Base-by-base conservation (phyloP, 1,140 invertebrate genomes). In the Drosophila albomicans region DNA sequence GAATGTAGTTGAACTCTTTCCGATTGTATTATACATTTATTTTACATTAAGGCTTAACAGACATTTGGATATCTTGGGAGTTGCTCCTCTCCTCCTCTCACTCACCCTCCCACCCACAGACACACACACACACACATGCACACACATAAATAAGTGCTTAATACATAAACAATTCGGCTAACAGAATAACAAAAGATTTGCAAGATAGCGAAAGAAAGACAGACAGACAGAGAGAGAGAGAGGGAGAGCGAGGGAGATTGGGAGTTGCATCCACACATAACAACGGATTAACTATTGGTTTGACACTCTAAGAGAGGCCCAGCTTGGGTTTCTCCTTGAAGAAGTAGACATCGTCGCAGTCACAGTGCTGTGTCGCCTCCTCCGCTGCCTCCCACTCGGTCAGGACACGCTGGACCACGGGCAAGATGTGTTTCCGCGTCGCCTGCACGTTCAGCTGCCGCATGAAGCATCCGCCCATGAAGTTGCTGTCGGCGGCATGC, bases 381-480 rank as follows among this genome's bases (percentile, higher is more conserved):
- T 78, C 73, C 0, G 5, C 5, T 8, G 8, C 52, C 52, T 89
- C 85, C 79, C 82, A 75, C 0, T 88, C 72, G 10, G 75, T 78
- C 63, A 93, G 78, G 35, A 90, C 90, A 38, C 92, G 90, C 85
- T 93, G 94, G 68, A 95, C 84, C 63, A 95, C 92, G 30, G 95
- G 95, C 63, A 95, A 75, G 73, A 95, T 93, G 86, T 95, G 94
- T 92, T 95, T 95, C 30, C 95, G 93, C 16, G 94, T 94, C 20
- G 93, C 93, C 76, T 93, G 93, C 5, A 94, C 74, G 90, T 95
- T 95, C 63, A 91, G 81, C 72, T 95, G 94, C 16, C 87, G 77
- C 59, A 94, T 94, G 49, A 93, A 92, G 28, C 73, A 80, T 11
- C 88, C 93, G 66, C 84, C 64, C 64, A 92, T 66, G 35, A 93